Evolutionary conservation across 2,888 invertebrate genomes (phyloP).

Genomic region (Polia nebulosa): DNA sequence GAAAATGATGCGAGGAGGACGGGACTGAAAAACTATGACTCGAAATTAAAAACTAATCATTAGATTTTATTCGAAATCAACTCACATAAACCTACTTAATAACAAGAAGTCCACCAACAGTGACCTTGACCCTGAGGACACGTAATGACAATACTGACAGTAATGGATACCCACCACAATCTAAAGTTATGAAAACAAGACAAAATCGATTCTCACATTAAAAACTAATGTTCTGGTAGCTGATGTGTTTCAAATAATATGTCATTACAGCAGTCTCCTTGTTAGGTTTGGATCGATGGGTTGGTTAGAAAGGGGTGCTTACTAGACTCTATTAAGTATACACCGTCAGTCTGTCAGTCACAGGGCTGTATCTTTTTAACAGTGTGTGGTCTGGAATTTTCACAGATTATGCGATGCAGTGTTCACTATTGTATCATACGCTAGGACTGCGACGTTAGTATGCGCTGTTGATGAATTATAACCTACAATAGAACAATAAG

Average conservation of each 20-base stretch:
- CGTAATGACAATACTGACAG: conserved; percentile 11
- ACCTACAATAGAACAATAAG: too few species aligned
- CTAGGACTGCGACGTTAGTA: too few species aligned
- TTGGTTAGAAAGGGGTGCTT: not conserved
- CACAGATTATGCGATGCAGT: too few species aligned
- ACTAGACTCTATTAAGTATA: not conserved
- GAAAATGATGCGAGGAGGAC: too few species aligned
- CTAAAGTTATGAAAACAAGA: conserved; percentile 11
- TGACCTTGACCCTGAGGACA: not conserved
- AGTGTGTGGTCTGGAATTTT: not conserved
- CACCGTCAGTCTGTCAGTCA: not conserved
- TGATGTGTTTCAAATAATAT: conserved; percentile 31
- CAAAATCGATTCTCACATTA: conserved; percentile 18
- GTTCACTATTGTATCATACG: too few species aligned
- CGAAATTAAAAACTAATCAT: too few species aligned
- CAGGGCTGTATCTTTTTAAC: not conserved
- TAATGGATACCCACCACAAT: conserved; percentile 7
- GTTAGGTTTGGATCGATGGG: not conserved
- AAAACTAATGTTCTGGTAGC: not conserved
- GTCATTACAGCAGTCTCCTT: conserved; percentile 15
- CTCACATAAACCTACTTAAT: too few species aligned
- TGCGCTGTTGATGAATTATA: too few species aligned
- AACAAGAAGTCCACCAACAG: not conserved
- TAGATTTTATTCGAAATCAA: too few species aligned
- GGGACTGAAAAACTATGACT: too few species aligned